These are phyloP conservation scores for Pluvianellus socialis DNA, from an alignment of 2,113 vertebrate species.

Conservation along the genomic window DNA sequence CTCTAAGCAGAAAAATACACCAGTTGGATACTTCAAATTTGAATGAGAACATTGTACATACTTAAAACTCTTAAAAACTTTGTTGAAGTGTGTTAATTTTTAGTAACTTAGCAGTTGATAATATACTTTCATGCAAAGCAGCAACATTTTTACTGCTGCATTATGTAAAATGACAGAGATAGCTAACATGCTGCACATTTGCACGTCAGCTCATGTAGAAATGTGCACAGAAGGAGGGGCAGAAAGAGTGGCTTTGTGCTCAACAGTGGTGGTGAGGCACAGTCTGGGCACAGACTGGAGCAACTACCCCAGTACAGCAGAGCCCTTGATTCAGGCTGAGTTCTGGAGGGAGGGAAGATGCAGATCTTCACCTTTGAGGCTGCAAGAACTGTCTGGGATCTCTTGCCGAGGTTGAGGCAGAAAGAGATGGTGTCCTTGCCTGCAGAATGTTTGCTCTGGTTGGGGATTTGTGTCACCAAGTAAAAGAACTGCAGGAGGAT, in stretches of 20 bases:
- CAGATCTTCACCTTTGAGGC: neutral
- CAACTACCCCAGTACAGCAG: neutral
- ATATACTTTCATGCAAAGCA: neutral
- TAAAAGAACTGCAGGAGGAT: neutral
- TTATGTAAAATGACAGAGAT: neutral
- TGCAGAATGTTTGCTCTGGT: neutral
- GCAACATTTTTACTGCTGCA: neutral
- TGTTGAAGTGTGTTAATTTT: neutral
- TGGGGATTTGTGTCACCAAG: neutral
- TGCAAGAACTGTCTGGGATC: neutral
- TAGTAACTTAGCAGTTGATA: neutral
- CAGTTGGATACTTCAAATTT: slow-evolving; percentile 20
- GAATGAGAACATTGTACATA: neutral
- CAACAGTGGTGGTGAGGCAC: neutral
- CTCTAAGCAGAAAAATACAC: slow-evolving; percentile 37
- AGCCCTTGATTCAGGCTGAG: neutral
- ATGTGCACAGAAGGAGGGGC: fast-evolving
- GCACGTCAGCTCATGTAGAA: neutral
- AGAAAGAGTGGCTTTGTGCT: neutral
- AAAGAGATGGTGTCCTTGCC: neutral
- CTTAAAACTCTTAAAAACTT: neutral
- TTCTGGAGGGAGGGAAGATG: neutral
- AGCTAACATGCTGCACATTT: neutral
- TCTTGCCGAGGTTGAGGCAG: neutral
- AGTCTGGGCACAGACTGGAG: neutral